phyloP scores from a whole-genome alignment of 2,888 invertebrate species.

The Tenthredo scrophulariae region DNA sequence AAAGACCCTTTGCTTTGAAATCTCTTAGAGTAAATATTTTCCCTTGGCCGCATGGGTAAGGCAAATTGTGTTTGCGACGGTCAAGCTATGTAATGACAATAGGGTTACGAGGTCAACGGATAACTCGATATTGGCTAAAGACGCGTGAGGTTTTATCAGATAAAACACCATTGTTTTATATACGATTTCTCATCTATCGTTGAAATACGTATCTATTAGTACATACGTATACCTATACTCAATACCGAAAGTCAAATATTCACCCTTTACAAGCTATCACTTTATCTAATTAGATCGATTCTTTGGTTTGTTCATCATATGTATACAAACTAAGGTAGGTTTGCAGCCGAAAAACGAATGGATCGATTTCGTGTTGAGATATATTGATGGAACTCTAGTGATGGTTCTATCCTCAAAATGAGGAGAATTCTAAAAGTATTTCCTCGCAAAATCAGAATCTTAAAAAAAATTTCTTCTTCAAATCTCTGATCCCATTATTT shows the following conservation, averaged over 20 bases:
- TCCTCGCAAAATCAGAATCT: no score
- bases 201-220: neutral
- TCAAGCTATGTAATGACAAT: constrained; percentile 14
- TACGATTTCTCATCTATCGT: neutral
- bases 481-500: no score
- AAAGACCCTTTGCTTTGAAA: constrained; percentile 29
- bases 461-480: no score
- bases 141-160: constrained; percentile 6
- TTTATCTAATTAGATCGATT: constrained; percentile 16
- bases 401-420: neutral
- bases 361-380: neutral
- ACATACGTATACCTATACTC: neutral
- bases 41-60: constrained; percentile 2
- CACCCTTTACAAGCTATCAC: neutral
- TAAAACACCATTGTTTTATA: neutral
- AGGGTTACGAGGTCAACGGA: constrained; percentile 28
- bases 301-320: constrained; percentile 9
- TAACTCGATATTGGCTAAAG: constrained; percentile 36
- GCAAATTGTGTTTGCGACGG: constrained; percentile 36
- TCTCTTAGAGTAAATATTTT: constrained; percentile 37
- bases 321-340: constrained; percentile 10
- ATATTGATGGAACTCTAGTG: neutral
- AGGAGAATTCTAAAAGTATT: neutral
- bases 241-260: neutral
- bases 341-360: constrained; percentile 1